phyloP scores from a whole-genome alignment of 2,113 vertebrate species.

The Phycodurus eques region DNA sequence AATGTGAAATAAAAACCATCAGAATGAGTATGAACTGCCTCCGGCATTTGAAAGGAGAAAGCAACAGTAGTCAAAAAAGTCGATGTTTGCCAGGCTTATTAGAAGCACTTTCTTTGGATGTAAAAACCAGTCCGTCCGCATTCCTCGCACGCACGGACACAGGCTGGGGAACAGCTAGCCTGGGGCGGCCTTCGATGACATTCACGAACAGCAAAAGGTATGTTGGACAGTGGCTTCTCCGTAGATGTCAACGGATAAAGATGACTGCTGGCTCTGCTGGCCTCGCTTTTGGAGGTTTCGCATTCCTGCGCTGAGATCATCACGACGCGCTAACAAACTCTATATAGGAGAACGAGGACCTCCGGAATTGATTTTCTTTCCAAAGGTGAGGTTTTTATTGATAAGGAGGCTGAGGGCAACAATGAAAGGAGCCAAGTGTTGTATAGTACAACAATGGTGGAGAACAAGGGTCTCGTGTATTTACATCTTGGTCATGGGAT shows the following conservation, averaged over 20 bases:
- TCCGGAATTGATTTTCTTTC: too few relatives aligned
- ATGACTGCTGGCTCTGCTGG: background rate
- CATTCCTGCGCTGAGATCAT: too few relatives aligned
- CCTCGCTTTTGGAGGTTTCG: too few relatives aligned
- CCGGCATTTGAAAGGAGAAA: background rate
- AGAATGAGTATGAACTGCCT: background rate
- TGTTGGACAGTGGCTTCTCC: background rate
- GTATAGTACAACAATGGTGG: too few relatives aligned
- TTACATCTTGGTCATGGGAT: too few relatives aligned
- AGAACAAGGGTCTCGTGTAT: too few relatives aligned
- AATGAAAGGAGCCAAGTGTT: too few relatives aligned
- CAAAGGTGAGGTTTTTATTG: too few relatives aligned
- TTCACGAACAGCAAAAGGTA: background rate
- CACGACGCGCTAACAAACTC: too few relatives aligned
- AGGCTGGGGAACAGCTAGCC: conserved; percentile 7
- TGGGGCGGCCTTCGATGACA: conserved; percentile 15
- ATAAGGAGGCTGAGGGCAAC: too few relatives aligned
- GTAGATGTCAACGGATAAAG: background rate
- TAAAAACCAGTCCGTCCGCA: conserved; percentile 18
- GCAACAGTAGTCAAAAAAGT: background rate
- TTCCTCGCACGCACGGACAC: background rate
- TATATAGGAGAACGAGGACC: too few relatives aligned
- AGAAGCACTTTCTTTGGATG: conserved; percentile 1
- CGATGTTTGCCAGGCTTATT: background rate
- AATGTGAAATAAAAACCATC: background rate